Evolutionary conservation across 2,888 invertebrate species (phyloP).

Genomic region (Drosophila rellima): DNA sequence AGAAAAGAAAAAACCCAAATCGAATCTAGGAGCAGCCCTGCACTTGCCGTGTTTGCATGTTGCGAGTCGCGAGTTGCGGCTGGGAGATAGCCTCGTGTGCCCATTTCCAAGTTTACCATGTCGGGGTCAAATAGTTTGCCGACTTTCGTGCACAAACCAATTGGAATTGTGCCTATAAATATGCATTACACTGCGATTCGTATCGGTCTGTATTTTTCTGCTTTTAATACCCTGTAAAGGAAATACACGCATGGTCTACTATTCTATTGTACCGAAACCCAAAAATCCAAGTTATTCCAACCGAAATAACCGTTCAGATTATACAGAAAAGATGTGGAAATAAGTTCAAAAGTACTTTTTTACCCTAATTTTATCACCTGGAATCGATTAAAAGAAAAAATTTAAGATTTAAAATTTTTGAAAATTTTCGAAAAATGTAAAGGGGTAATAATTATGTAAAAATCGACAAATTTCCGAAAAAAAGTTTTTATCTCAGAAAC

Average conservation of each 20-base stretch:
- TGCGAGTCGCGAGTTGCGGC: not conserved
- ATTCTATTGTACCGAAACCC: no score
- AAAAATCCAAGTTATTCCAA: no score
- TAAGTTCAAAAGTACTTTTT: no score
- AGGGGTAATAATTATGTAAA: no score
- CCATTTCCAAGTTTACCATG: constrained; percentile 78
- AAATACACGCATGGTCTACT: not conserved
- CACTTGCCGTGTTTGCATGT: constrained; percentile 43
- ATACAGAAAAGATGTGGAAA: no score
- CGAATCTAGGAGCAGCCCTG: constrained; percentile 14
- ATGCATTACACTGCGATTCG: constrained; percentile 53
- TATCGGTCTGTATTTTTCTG: constrained; percentile 17
- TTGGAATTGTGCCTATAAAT: constrained; percentile 62
- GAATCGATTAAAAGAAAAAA: no score
- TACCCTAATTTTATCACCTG: no score
- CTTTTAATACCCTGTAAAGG: constrained; percentile 12
- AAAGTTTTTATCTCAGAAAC: no score
- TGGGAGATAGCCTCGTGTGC: constrained; percentile 66
- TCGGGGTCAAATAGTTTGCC: constrained; percentile 75
- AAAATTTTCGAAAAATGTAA: no score
- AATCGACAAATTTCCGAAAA: no score
- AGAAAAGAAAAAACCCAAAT: not conserved
- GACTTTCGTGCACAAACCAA: constrained; percentile 70
- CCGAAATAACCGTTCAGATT: no score
- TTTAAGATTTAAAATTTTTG: no score